Percentiles rank a stretch among this genome's conserved stretches.
phyloP scores from a whole-genome alignment of 2,113 vertebrate genomes.

The crab-eating macaque (Macaca fascicularis) region DNA sequence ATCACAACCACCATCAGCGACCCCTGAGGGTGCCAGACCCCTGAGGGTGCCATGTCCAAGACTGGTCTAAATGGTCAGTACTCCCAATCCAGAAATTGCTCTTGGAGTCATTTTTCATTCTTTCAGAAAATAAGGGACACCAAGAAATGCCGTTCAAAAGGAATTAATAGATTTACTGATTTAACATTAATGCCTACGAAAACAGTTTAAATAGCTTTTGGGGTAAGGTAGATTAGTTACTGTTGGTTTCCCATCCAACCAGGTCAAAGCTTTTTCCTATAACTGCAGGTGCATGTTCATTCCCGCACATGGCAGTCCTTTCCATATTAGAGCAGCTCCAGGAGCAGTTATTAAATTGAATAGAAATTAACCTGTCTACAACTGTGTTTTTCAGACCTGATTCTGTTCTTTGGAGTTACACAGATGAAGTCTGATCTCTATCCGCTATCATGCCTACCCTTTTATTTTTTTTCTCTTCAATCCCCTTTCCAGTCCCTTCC shows the following conservation, averaged over 20 bases:
- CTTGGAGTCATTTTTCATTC: neutral
- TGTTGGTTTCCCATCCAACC: neutral
- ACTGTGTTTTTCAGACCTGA: neutral
- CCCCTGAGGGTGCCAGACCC: neutral
- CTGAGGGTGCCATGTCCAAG: neutral
- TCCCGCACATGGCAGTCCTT: neutral
- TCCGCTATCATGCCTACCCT: neutral
- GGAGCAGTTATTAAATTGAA: neutral
- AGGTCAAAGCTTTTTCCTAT: neutral
- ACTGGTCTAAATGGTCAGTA: neutral
- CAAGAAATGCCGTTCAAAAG: neutral
- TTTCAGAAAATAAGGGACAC: constrained; percentile 31
- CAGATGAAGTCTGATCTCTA: neutral
- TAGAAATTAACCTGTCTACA: neutral
- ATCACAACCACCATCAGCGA: neutral
- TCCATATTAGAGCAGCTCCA: neutral
- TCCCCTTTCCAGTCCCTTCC: neutral
- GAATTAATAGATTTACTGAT: neutral
- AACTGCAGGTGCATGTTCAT: neutral
- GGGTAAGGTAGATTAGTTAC: neutral
- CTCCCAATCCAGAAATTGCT: neutral
- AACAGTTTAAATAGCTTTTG: neutral
- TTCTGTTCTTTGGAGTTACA: neutral
- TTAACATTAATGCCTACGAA: neutral
- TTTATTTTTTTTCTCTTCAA: neutral